Conservation (phyloP, 2,888 invertebrate species). For the Ferdinandea cuprea region DNA sequence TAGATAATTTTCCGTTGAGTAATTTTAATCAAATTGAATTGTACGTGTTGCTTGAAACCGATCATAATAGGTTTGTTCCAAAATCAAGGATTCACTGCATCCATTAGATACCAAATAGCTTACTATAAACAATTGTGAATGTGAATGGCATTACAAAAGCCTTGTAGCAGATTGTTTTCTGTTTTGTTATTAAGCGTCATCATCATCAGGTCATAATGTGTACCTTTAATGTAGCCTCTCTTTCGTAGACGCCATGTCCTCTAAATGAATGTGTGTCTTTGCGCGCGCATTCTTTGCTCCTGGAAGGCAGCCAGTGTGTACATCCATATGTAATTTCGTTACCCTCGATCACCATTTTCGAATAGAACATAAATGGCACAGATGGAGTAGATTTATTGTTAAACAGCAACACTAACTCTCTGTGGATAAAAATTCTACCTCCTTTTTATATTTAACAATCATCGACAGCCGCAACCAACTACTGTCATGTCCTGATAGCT, state of each 20-base stretch:
- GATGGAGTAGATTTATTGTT: conserved; percentile 63
- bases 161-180: conserved; percentile 8
- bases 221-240: conserved; percentile 39
- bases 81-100: conserved; percentile 33
- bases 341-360: conserved; percentile 62
- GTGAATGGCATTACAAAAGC: conserved; percentile 29
- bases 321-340: conserved; percentile 45
- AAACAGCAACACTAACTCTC: conserved; percentile 44
- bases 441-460: conserved; percentile 79
- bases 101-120: conserved; percentile 15
- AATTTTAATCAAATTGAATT: conserved; percentile 23
- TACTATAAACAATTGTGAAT: conserved; percentile 27
- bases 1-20: conserved; percentile 16
- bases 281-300: conserved; percentile 25
- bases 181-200: conserved; percentile 20
- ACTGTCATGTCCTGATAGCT: conserved; percentile 99
- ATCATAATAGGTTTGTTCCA: conserved; percentile 10
- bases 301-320: conserved; percentile 50
- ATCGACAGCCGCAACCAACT: conserved; percentile 98
- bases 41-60: conserved; percentile 21
- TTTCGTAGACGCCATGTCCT: conserved; percentile 27
- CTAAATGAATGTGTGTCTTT: conserved; percentile 28
- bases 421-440: conserved; percentile 48
- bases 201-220: conserved; percentile 42
- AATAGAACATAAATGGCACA: conserved; percentile 60